Evolutionary conservation across 2,113 vertebrate genomes (phyloP).

Genomic region (Acrocephalus kingi): DNA sequence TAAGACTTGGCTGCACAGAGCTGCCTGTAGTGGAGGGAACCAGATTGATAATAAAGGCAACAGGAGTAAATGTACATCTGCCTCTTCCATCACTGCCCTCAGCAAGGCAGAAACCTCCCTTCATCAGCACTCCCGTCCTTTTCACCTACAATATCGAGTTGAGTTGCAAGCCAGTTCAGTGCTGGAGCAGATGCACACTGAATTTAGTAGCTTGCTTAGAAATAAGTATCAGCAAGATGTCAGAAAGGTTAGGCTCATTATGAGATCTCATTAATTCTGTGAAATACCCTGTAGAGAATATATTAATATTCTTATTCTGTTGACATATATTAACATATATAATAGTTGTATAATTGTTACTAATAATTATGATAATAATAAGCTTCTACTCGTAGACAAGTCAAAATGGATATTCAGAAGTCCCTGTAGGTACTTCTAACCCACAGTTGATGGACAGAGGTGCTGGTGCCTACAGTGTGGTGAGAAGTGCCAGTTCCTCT

Average conservation of each 20-base stretch:
- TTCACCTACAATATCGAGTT: background rate
- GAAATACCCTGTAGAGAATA: slow-evolving; percentile 45
- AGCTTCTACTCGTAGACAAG: background rate
- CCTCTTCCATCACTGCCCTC: background rate
- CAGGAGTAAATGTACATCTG: background rate
- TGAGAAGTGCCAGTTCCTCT: background rate
- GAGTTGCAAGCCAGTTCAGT: background rate
- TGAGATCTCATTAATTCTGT: slow-evolving; percentile 44
- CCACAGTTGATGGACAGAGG: background rate
- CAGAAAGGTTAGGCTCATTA: slow-evolving; percentile 30
- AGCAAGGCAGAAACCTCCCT: background rate
- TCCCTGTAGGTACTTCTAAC: background rate
- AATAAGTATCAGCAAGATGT: slow-evolving; percentile 37
- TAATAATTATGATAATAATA: slow-evolving; percentile 37
- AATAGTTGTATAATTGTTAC: slow-evolving; percentile 64
- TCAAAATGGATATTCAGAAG: background rate
- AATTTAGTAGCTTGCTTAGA: slow-evolving; percentile 19
- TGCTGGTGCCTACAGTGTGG: background rate
- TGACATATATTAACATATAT: slow-evolving; percentile 63
- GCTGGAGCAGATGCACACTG: background rate
- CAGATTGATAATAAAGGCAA: background rate
- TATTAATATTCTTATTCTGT: slow-evolving; percentile 54
- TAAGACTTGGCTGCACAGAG: background rate
- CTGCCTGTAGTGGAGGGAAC: background rate
- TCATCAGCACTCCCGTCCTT: background rate